Evolutionary conservation across 2,888 invertebrate species (phyloP), one percentile per base, ranked within the genome.

Genomic region (Incurvaria masculella): DNA sequence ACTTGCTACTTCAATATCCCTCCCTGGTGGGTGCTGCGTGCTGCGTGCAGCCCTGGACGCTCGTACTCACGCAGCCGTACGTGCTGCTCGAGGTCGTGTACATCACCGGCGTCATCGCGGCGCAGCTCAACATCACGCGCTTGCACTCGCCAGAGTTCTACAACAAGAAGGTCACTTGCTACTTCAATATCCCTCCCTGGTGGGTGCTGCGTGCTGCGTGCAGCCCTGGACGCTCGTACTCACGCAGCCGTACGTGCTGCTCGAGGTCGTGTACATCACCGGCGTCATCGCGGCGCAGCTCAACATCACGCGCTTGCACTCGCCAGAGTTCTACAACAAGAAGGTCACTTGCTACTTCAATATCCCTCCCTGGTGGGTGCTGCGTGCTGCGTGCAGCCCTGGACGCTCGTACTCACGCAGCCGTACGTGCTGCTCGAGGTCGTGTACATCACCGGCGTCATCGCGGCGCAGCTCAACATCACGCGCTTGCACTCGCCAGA

Each of bases 231-330:
- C 93, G 58, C 89, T 91, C 62, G 87, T 94, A 54, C 93, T 94
- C 72, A 93, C 92, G 92, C 88, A 94, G 54, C 89, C 89, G 64
- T 88, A 86, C 63, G 80, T 95, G 57, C 90, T 91, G 57, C 80
- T 95, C 49, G 96, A 96, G 72, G 96, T 96, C 75, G 93, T 96
- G 52, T 94, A 89, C 68, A 84, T 91, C 52, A 95, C 95, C 45
- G 96, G 96, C 49, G 88, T 96, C 58, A 87, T 94, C 47, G 94
- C 93, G 10, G 83, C 86, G 61, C 81, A 82, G 49, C 69, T 89
- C 45, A 81, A 83, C 53, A 81, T 92, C 43, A 83, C 82, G 59
- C 80, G 92, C 27, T 64, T 81, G 43, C 88, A 90, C 66, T 87
- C 85, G 18, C 83, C 86, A 49, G 89, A 90, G 73, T 92, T 93